Base-by-base conservation (phyloP, 2,888 invertebrate genomes). In the Acronicta aceris region DNA sequence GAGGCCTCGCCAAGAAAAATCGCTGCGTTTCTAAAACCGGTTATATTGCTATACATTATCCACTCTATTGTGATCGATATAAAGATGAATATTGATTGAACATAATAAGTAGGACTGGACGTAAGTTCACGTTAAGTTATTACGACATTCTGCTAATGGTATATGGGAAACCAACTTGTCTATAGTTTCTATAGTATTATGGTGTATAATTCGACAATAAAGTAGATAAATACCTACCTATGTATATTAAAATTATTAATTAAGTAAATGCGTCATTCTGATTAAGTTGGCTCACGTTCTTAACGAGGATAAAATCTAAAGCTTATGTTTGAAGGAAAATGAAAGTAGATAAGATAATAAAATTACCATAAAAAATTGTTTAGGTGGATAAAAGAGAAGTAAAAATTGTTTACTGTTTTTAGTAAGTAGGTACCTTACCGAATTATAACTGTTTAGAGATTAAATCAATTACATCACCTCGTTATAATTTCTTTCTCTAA, bases 1-100 rank as follows among this genome's bases (percentile, higher is more conserved):
- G 76, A 89, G 90, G 83, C 92, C 92, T 91, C 90, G 89, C 80
- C 76, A 84, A 85, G 86, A 89, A 89, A 89, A 89, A 89, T 85
- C 76, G 78, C 84, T 83, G 83, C 86, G 84, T 87, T 87, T 88
- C 88, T 87, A 88, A 77, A 87, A 85, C 79, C 59, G 65, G 76
- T 73, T 72, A 43, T 59, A 58, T 58, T 17, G 54, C 48, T 65
- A 67, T 65, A 62, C 48, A 72, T 64, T 49, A 73, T 81, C 47
- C 57, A 74, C 82, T 79, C 76, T 85, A 83, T 75, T 36, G 1
- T 49, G 9, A 59, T 42, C 38, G 48, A 0, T 15, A 71, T 80
- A 84, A 72, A 77, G 81, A 71, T 67, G 64, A 76, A 71, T 71
- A 74, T 79, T 67, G 67, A 75, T 71, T 67, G 77, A 46, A 16